Conservation (phyloP, 2,888 invertebrate species). For the Portevinia maculata region DNA sequence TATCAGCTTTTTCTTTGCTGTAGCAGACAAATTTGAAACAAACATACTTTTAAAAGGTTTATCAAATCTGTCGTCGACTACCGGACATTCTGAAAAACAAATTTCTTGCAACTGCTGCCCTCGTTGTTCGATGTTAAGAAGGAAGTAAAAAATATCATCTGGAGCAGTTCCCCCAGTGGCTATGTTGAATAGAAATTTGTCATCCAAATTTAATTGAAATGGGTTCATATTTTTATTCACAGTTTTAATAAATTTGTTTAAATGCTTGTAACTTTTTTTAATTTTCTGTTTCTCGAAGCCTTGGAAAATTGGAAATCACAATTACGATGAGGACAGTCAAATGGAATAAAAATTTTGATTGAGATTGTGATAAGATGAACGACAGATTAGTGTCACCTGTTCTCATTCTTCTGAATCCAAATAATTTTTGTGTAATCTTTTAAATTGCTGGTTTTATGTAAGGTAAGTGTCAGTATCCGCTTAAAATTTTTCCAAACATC, state of each 20-base stretch:
- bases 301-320: too few species aligned
- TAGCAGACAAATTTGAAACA: neutral
- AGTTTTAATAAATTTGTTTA: conserved; percentile 6
- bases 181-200: conserved; percentile 5
- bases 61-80: neutral
- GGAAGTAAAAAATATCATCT: conserved; percentile 2
- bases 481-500: too few species aligned
- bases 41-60: neutral
- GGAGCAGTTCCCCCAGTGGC: conserved; percentile 11
- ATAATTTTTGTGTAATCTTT: too few species aligned
- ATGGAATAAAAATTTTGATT: too few species aligned
- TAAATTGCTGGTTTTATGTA: too few species aligned
- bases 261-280: neutral
- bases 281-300: neutral
- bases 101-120: neutral
- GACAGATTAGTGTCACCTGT: too few species aligned
- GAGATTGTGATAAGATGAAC: too few species aligned
- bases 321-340: too few species aligned
- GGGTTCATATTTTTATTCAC: conserved; percentile 9
- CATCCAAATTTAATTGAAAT: neutral
- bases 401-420: too few species aligned
- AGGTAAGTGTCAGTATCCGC: too few species aligned
- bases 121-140: neutral
- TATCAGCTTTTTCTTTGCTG: neutral
- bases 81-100: neutral